Conservation (phyloP, 1,140 invertebrate species). For the Pseudomyrmex dendroicus region DNA sequence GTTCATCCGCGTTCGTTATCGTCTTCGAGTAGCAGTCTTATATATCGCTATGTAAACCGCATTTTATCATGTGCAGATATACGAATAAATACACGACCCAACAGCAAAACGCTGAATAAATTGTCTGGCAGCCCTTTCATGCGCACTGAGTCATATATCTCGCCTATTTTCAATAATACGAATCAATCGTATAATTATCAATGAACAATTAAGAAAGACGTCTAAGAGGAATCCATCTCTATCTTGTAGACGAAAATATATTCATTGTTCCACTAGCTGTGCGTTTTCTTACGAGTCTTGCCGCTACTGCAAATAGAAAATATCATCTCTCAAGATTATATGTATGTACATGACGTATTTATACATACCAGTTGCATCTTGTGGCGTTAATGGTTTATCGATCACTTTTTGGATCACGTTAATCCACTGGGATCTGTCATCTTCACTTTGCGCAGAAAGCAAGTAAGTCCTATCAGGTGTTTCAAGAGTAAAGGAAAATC, state of each 20-base stretch:
- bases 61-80: constrained; percentile 50
- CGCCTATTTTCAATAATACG: constrained; percentile 70
- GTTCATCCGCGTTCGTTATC: constrained; percentile 34
- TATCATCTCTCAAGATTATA: constrained; percentile 27
- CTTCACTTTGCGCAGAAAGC: constrained; percentile 91
- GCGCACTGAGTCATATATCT: constrained; percentile 62
- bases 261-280: constrained; percentile 89
- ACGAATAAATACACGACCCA: constrained; percentile 62
- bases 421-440: constrained; percentile 93
- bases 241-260: constrained; percentile 88
- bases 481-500: constrained; percentile 93
- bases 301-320: constrained; percentile 88
- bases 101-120: constrained; percentile 44
- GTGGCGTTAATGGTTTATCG: constrained; percentile 90
- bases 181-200: constrained; percentile 62
- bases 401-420: constrained; percentile 91
- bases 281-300: constrained; percentile 89
- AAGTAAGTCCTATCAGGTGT: constrained; percentile 93
- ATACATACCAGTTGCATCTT: constrained; percentile 90
- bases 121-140: not conserved
- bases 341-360: constrained; percentile 79
- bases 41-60: constrained; percentile 50
- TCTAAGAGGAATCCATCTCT: constrained; percentile 81
- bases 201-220: constrained; percentile 75
- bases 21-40: constrained; percentile 46